phyloP scores from a whole-genome alignment of 1,140 invertebrate species.

The Trachymyrmex septentrionalis region DNA sequence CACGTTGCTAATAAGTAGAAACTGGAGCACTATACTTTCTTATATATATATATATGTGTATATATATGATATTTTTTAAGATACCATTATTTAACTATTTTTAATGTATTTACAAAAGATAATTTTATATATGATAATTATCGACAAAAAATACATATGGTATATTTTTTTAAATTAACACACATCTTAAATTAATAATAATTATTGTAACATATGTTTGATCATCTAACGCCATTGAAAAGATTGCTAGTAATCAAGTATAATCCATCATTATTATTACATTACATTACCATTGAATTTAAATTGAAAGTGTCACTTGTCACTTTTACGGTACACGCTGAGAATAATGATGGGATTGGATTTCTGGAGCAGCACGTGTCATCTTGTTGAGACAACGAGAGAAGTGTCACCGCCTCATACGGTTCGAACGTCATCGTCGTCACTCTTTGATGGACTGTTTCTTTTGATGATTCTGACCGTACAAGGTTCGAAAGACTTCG shows the following conservation, averaged over 20 bases:
- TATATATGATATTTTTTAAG: neutral
- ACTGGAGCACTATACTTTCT: neutral
- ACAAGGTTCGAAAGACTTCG: conserved; percentile 65
- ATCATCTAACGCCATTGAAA: neutral
- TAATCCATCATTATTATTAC: conserved; percentile 17
- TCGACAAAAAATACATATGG: neutral
- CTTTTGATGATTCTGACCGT: conserved; percentile 50
- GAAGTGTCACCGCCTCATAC: conserved; percentile 72
- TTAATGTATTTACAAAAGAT: neutral
- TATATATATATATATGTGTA: neutral
- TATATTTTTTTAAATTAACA: too few species aligned
- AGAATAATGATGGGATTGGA: conserved; percentile 55
- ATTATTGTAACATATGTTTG: neutral
- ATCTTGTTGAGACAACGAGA: conserved; percentile 56
- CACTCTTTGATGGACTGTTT: conserved; percentile 64
- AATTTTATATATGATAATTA: neutral
- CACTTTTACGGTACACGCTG: neutral
- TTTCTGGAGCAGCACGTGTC: conserved; percentile 73
- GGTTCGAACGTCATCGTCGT: conserved; percentile 47
- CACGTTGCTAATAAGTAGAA: neutral
- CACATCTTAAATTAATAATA: neutral
- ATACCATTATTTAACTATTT: neutral
- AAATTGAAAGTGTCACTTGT: conserved; percentile 22
- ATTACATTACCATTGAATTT: neutral
- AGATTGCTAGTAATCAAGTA: neutral